Conservation (phyloP, 2,113 vertebrate species). For the Dicaeum eximium region DNA sequence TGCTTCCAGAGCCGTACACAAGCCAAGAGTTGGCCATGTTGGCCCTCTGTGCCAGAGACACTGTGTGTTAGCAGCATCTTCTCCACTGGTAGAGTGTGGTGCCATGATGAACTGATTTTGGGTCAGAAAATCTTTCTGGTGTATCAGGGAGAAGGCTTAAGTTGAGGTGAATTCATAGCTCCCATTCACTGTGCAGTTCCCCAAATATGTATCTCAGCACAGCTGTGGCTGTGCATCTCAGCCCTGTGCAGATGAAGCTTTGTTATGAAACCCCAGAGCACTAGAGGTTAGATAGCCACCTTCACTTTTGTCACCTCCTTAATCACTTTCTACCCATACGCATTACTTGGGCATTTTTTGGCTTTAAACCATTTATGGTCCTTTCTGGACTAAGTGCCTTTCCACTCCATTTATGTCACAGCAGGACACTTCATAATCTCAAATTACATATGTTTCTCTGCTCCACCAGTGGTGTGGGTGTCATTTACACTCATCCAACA, state of each 20-base stretch:
- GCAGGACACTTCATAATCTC: conserved; percentile 39
- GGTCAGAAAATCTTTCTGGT: neutral
- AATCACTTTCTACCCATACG: neutral
- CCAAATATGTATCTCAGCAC: neutral
- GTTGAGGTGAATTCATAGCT: neutral
- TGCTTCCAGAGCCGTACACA: neutral
- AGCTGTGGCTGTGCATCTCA: neutral
- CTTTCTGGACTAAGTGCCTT: conserved; percentile 27
- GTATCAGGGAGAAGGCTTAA: neutral
- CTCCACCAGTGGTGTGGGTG: neutral
- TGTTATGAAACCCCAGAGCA: neutral
- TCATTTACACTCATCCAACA: neutral
- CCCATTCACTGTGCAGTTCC: neutral
- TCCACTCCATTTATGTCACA: conserved; percentile 42
- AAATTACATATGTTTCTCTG: conserved; percentile 21
- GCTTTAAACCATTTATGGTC: neutral
- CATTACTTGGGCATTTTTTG: neutral
- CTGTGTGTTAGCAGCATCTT: neutral
- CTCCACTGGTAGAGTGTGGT: neutral
- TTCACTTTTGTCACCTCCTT: neutral
- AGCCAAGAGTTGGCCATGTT: neutral
- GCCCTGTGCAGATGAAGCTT: neutral
- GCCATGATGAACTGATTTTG: accelerated
- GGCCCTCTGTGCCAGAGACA: accelerated
- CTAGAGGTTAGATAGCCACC: neutral